Evolutionary conservation across 2,888 invertebrate genomes (phyloP).

Genomic region (Drosophila macrospina): DNA sequence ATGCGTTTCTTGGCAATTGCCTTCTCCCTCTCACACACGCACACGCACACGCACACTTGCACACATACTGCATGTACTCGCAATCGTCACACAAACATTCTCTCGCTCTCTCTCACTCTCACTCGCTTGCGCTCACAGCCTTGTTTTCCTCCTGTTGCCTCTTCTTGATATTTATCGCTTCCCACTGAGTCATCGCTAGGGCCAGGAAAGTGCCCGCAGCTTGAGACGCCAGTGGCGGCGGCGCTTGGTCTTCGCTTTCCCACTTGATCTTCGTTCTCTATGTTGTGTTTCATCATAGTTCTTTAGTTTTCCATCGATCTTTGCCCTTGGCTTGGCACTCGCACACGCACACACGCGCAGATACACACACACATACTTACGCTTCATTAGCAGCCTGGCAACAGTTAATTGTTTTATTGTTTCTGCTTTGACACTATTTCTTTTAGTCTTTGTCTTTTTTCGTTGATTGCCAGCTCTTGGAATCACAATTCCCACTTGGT

Average conservation of each 20-base stretch:
- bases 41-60: not conserved
- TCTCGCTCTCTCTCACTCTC: slow-evolving; percentile 15
- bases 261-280: slow-evolving; percentile 29
- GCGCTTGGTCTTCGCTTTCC: slow-evolving; percentile 45
- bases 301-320: slow-evolving; percentile 55
- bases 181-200: slow-evolving; percentile 60
- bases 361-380: slow-evolving; percentile 24
- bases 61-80: slow-evolving; percentile 13
- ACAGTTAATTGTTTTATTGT: slow-evolving; percentile 61
- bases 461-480: slow-evolving; percentile 34
- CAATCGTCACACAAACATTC: not conserved
- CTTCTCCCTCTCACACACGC: not conserved
- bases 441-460: slow-evolving; percentile 28
- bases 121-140: slow-evolving; percentile 11
- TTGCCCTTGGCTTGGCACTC: slow-evolving; percentile 52
- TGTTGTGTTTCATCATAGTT: slow-evolving; percentile 20
- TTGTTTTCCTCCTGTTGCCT: slow-evolving; percentile 29
- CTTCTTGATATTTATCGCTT: slow-evolving; percentile 21
- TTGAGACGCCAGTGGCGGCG: slow-evolving; percentile 38
- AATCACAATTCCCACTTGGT: slow-evolving; percentile 43
- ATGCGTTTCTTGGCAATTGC: slow-evolving; percentile 11
- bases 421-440: slow-evolving; percentile 62
- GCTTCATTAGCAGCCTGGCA: slow-evolving; percentile 64
- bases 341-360: not conserved
- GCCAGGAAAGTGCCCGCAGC: slow-evolving; percentile 58